Evolutionary conservation across 2,797 vertebrate species (phyloP).

Genomic region (Darevskia nairensis): DNA sequence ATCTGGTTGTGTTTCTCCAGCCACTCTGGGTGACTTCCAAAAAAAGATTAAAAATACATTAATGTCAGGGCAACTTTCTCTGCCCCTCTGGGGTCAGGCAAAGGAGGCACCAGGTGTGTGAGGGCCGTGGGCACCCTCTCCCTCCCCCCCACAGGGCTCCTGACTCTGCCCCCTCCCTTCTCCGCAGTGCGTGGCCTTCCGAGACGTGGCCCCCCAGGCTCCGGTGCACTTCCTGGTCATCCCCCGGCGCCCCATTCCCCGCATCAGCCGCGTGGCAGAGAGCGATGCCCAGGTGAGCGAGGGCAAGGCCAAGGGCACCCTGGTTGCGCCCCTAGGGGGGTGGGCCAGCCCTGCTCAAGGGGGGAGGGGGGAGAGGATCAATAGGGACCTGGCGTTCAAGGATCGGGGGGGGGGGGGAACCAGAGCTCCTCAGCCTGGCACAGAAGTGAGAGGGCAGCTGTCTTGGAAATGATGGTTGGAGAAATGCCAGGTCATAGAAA

Average conservation of each 20-base stretch:
- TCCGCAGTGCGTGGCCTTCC: slow-evolving; percentile 91
- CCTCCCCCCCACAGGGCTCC: rapidly evolving
- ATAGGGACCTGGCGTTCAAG: not conserved
- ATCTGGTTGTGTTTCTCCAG: too few species aligned
- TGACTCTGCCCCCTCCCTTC: not conserved
- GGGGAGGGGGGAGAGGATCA: not conserved
- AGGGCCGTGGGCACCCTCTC: not conserved
- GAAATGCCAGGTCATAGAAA: too few species aligned
- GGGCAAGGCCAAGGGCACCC: too few species aligned
- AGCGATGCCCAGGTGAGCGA: slow-evolving; percentile 85
- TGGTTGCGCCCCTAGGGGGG: too few species aligned
- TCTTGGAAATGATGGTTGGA: too few species aligned
- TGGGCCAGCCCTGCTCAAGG: not conserved
- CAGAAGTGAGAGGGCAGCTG: too few species aligned
- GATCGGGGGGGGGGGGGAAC: too few species aligned
- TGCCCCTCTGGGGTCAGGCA: not conserved
- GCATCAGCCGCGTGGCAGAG: slow-evolving; percentile 86
- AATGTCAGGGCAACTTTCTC: too few species aligned
- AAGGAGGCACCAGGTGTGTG: not conserved
- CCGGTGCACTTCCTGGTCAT: slow-evolving; percentile 95
- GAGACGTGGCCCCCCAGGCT: slow-evolving; percentile 91
- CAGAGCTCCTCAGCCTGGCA: too few species aligned
- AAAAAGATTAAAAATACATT: too few species aligned
- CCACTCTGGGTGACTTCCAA: too few species aligned
- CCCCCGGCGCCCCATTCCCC: slow-evolving; percentile 86